Percentiles rank a stretch among this genome's conserved stretches.
These are phyloP conservation scores for Apeltes quadracus DNA, from an alignment of 2,113 vertebrate species.

Conservation along the genomic window DNA sequence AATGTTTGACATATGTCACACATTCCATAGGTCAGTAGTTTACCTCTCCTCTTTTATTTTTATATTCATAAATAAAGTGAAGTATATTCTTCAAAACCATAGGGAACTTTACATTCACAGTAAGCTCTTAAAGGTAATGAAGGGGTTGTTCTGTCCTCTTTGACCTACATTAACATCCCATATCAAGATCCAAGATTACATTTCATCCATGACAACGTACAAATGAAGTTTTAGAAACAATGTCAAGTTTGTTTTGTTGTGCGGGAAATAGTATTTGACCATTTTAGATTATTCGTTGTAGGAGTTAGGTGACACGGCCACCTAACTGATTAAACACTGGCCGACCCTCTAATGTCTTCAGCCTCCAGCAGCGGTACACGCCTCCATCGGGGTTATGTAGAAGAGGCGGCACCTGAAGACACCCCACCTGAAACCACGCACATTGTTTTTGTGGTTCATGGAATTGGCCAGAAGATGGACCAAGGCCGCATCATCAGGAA, in stretches of 20 bases:
- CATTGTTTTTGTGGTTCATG: conserved; percentile 96
- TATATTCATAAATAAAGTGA: neutral
- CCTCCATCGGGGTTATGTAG: conserved; percentile 93
- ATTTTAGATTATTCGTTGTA: neutral
- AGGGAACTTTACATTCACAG: neutral
- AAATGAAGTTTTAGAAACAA: neutral
- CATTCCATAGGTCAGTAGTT: neutral
- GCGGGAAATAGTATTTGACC: neutral
- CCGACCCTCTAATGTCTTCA: conserved; percentile 57
- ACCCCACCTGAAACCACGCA: conserved; percentile 92
- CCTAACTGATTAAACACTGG: neutral
- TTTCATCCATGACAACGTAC: neutral
- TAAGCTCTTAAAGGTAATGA: neutral
- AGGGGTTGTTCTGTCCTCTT: neutral
- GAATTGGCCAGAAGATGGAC: conserved; percentile 98
- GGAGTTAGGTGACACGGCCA: neutral
- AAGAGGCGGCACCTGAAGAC: conserved; percentile 94
- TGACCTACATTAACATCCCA: neutral
- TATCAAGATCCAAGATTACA: neutral
- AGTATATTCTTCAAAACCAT: neutral
- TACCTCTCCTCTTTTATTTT: no score
- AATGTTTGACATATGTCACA: neutral
- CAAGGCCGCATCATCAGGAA: conserved; percentile 98
- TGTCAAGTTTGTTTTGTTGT: neutral
- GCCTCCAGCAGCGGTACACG: conserved; percentile 95